Evolutionary conservation across 2,888 invertebrate genomes (phyloP).

Genomic region (Tolmerus cingulatus): DNA sequence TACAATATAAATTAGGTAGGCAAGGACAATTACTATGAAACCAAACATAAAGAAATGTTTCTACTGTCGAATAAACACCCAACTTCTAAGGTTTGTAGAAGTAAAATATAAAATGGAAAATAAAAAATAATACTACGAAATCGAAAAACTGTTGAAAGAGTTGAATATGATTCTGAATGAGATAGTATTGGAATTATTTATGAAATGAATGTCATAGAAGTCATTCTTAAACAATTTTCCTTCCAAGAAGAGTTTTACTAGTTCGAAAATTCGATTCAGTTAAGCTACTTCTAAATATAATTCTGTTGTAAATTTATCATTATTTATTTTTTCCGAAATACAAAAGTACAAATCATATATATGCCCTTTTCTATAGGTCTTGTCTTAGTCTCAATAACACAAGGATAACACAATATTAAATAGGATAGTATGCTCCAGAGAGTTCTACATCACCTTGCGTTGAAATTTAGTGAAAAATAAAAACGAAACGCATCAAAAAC

Average conservation of each 20-base stretch:
- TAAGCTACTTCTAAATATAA: neutral
- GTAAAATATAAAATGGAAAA: neutral
- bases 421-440: neutral
- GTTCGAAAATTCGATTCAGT: neutral
- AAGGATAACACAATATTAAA: neutral
- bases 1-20: neutral
- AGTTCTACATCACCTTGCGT: neutral
- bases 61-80: neutral
- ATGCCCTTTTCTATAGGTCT: slow-evolving; percentile 12
- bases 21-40: neutral
- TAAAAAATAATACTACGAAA: neutral
- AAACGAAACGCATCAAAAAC: neutral
- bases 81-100: neutral
- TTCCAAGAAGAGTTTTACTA: neutral
- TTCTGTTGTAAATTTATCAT: slow-evolving; percentile 17
- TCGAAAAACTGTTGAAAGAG: neutral
- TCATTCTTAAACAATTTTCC: neutral
- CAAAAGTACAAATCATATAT: slow-evolving; percentile 42
- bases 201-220: neutral
- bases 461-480: slow-evolving; percentile 1
- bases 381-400: slow-evolving; percentile 15
- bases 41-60: neutral
- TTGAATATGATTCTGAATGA: neutral
- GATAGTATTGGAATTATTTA: neutral
- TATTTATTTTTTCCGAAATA: slow-evolving; percentile 18